Evolutionary conservation across 2,113 vertebrate genomes (phyloP), one percentile per base, ranked within the genome.

Genomic region (Lipophrys pholis): DNA sequence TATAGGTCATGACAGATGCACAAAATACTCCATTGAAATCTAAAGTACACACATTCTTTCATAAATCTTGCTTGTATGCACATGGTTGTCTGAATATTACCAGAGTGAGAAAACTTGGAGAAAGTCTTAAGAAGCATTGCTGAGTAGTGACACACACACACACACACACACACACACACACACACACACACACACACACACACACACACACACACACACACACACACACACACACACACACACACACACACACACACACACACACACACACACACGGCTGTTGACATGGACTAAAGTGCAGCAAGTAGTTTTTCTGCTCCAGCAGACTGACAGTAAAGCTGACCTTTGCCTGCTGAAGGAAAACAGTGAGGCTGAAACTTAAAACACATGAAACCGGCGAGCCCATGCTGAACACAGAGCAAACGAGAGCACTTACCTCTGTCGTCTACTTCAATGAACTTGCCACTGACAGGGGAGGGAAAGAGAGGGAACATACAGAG

Each of bases 381-480:
- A 5, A 38, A 78, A 10, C 35, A 15, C 17, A 30, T 46, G 35
- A 60, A 65, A 61, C 7, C 38, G 58, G 53, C n/a, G 6, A 58
- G 15, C 30, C 59, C 56, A 17, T 0, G 12, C 35, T 16, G 2
- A 60, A 71, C 12, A 35, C 40, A 56, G 68, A 81, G 66, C 21
- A 6, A 51, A 69, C 66, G 50, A 60, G 62, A 79, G 79, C 45
- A 80, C 90, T 87, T 89, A 91, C 89, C 90, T 91, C 90, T 80
- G 80, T 54, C 73, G 75, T 89, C 54, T 68, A 16, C 67, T 71
- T 83, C 81, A 85, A 60, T 85, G 86, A 81, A 80, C 68, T 84
- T 69, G 48, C 16, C 51, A 82, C 71, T 70, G 78, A 77, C 21
- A 69, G 43, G 52, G 41, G 4, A 6, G 41, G 42, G 42, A 43